Evolutionary conservation across 2,113 vertebrate genomes (phyloP).

Genomic region (Cinclus mexicanus): DNA sequence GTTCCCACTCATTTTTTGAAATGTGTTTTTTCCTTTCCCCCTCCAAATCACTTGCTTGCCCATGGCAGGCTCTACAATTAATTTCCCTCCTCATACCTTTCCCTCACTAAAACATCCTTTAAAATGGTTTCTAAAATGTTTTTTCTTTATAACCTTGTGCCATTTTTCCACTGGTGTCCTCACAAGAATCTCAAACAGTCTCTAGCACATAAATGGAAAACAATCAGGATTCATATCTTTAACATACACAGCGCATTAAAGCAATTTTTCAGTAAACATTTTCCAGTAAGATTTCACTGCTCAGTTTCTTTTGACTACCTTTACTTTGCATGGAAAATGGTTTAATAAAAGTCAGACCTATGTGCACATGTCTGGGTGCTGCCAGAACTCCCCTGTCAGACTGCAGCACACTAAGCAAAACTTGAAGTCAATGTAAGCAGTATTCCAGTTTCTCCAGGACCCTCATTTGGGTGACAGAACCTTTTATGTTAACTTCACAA

Average conservation of each 20-base stretch:
- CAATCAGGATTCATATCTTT: neutral
- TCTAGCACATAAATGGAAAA: neutral
- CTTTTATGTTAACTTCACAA: neutral
- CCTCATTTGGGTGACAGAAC: neutral
- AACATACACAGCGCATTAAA: neutral
- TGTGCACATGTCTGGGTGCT: rapidly evolving
- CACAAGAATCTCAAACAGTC: neutral
- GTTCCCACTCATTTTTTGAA: neutral
- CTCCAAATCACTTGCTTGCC: neutral
- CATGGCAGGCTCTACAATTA: neutral
- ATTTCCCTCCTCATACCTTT: neutral
- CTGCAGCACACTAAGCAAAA: neutral
- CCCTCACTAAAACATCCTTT: neutral
- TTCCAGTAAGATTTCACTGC: neutral
- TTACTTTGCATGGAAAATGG: neutral
- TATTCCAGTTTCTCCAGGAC: neutral
- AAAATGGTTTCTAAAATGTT: neutral
- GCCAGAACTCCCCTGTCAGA: neutral
- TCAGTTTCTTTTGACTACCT: neutral
- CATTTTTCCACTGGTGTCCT: neutral
- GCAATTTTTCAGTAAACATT: neutral
- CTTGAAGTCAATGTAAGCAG: neutral
- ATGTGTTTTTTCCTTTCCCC: neutral
- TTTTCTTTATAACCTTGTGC: neutral
- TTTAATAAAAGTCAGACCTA: neutral